A percentile compares a stretch with the other conserved stretches of the same genome.
These are phyloP conservation scores for Cossypha niveicapilla DNA, from an alignment of 2,797 vertebrate species.

Conservation along the genomic window DNA sequence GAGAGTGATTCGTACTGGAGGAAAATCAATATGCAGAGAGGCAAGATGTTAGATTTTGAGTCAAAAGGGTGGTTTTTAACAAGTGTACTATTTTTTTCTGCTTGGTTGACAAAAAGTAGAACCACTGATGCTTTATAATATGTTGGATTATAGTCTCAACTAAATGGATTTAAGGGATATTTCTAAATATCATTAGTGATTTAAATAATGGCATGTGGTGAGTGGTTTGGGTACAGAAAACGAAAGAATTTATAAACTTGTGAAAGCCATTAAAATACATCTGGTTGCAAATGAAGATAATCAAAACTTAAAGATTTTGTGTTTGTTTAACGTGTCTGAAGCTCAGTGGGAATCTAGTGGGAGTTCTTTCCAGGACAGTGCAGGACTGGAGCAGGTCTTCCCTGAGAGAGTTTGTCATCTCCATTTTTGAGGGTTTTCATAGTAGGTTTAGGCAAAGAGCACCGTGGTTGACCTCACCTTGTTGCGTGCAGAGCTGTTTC, in stretches of 20 bases:
- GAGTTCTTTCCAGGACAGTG: neutral
- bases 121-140: neutral
- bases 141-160: neutral
- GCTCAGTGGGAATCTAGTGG: neutral
- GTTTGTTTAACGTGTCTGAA: neutral
- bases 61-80: neutral
- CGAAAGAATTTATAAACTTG: neutral
- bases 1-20: neutral
- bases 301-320: neutral
- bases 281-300: neutral
- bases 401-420: neutral
- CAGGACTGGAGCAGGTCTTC: neutral
- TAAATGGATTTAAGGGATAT: neutral
- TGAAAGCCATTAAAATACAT: neutral
- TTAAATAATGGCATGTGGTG: neutral
- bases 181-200: neutral
- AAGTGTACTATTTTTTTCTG: neutral
- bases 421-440: neutral
- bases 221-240: neutral
- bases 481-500: accelerated
- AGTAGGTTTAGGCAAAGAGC: neutral
- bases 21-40: neutral
- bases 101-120: neutral
- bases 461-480: neutral
- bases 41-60: neutral